Evolutionary conservation across 2,113 vertebrate species (phyloP).

Genomic region (Nycticorax nycticorax): DNA sequence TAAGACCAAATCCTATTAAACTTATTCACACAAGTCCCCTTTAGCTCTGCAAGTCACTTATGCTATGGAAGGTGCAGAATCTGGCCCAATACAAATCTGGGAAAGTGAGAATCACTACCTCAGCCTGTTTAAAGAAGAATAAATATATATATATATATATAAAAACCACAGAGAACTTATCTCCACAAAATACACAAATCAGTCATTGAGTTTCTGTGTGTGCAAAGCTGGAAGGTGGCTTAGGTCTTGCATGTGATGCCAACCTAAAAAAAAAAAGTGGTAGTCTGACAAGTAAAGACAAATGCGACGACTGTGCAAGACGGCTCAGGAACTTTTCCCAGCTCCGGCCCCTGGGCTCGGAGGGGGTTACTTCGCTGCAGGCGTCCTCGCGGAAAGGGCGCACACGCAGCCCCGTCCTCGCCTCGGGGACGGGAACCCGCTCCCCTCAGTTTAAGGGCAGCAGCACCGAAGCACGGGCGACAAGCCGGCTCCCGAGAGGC

Average conservation of each 20-base stretch:
- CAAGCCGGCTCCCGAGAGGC: too few species aligned
- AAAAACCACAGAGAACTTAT: neutral
- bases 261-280: neutral
- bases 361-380: fast-evolving
- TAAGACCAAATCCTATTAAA: neutral
- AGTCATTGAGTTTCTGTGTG: neutral
- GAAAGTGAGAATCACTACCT: neutral
- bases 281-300: neutral
- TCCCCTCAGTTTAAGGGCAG: neutral
- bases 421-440: neutral
- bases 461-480: too few species aligned
- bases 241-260: neutral
- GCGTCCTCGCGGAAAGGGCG: neutral
- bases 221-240: neutral
- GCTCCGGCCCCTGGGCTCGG: neutral
- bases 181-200: neutral
- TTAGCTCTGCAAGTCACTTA: neutral
- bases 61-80: neutral
- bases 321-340: neutral
- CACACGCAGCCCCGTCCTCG: neutral
- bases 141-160: too few species aligned
- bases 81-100: neutral
- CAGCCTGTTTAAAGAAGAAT: too few species aligned
- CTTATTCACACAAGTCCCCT: neutral
- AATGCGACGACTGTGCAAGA: neutral